Evolutionary conservation across 2,113 vertebrate species (phyloP).

Genomic region (Pachyramphus minor): DNA sequence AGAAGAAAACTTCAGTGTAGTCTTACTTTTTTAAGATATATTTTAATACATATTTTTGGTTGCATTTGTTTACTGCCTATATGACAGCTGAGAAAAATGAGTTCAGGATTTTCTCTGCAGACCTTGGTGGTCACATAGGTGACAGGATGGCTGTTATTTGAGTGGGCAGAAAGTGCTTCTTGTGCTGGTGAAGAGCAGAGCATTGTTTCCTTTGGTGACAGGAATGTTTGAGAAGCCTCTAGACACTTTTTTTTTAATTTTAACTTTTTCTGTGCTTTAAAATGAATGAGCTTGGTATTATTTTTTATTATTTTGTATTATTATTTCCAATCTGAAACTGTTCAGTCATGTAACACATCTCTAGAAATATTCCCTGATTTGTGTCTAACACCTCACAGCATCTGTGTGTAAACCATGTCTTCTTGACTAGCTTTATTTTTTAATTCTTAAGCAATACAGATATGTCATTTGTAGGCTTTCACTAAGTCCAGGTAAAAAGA

Average conservation of each 20-base stretch:
- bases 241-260: background rate
- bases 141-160: background rate
- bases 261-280: background rate
- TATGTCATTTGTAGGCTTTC: background rate
- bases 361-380: background rate
- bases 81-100: background rate
- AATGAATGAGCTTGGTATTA: background rate
- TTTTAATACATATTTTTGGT: background rate
- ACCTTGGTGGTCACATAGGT: background rate
- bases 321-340: background rate
- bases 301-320: background rate
- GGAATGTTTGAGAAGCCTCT: background rate
- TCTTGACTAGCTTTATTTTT: background rate
- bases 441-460: background rate
- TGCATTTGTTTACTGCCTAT: background rate
- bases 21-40: background rate
- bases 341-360: background rate
- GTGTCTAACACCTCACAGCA: background rate
- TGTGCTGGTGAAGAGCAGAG: background rate
- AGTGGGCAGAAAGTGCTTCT: background rate
- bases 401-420: background rate
- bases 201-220: background rate
- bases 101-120: background rate
- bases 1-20: background rate
- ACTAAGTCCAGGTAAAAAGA: background rate